Conservation (phyloP, 2,888 invertebrate genomes). For the Leucoptera coffeella region DNA sequence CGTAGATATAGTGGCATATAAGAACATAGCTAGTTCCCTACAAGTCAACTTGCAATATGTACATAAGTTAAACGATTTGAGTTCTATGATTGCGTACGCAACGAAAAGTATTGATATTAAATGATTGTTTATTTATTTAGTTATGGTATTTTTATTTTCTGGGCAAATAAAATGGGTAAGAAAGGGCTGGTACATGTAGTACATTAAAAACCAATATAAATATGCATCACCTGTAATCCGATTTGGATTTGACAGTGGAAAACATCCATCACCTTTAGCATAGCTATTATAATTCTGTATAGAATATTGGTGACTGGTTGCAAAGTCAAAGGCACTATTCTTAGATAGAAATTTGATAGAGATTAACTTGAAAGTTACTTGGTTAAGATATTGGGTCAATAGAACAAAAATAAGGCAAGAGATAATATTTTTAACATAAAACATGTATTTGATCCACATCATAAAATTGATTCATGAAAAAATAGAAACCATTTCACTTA, state of each 20-base stretch:
- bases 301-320: too few species aligned
- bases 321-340: too few species aligned
- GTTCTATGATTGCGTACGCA: conserved; percentile 58
- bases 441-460: conserved; percentile 51
- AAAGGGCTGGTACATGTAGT: too few species aligned
- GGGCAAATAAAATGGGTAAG: conserved; percentile 14
- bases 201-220: too few species aligned
- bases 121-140: conserved; percentile 26
- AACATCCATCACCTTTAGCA: too few species aligned
- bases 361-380: too few species aligned
- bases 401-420: too few species aligned
- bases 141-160: conserved; percentile 1
- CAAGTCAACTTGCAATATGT: conserved; percentile 49
- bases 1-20: conserved; percentile 77
- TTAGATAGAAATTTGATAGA: too few species aligned
- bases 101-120: conserved; percentile 50
- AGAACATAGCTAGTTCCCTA: conserved; percentile 53
- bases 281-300: too few species aligned
- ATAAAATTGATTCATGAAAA: conserved; percentile 51
- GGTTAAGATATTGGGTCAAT: too few species aligned
- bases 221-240: too few species aligned
- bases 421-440: conserved; percentile 31
- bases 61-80: conserved; percentile 54
- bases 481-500: conserved; percentile 53
- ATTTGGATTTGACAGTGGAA: too few species aligned